Conservation (phyloP, 2,113 vertebrate species). For the Tyrannus savana region DNA sequence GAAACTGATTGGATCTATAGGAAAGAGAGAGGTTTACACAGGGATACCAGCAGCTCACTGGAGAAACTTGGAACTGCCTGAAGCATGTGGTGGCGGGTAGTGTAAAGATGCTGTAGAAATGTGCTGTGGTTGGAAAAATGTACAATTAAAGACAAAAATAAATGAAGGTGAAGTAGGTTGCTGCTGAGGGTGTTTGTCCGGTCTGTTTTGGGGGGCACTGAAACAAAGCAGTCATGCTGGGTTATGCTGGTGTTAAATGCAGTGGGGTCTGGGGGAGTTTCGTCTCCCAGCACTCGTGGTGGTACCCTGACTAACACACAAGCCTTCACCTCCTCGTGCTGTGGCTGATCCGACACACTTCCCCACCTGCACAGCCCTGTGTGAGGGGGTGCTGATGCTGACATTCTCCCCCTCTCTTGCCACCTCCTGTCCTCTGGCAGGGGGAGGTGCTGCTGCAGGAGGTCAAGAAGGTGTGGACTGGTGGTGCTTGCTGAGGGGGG, state of each 20-base stretch:
- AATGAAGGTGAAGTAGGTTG: conserved; percentile 38
- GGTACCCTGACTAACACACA: neutral
- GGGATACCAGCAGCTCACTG: neutral
- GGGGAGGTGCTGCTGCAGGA: too few relatives aligned
- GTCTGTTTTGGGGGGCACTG: rapidly evolving
- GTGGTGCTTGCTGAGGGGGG: too few relatives aligned
- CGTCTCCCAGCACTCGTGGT: rapidly evolving
- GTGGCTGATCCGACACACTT: neutral
- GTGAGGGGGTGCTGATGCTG: too few relatives aligned
- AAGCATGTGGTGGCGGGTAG: neutral
- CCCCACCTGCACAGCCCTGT: too few relatives aligned
- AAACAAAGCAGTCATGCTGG: neutral
- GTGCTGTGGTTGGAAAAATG: conserved; percentile 8
- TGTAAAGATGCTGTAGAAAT: conserved; percentile 8
- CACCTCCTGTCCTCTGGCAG: too few relatives aligned
- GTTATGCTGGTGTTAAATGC: neutral
- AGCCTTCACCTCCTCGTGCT: neutral
- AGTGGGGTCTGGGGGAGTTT: neutral
- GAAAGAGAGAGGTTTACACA: neutral
- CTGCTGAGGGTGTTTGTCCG: neutral
- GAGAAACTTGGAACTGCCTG: neutral
- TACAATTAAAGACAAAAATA: conserved; percentile 42
- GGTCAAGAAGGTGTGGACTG: too few relatives aligned
- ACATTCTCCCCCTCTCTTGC: too few relatives aligned
- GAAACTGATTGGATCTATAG: neutral